These are phyloP conservation scores for Taxidea taxus DNA, from an alignment of 2,113 vertebrate species.

Conservation along the genomic window DNA sequence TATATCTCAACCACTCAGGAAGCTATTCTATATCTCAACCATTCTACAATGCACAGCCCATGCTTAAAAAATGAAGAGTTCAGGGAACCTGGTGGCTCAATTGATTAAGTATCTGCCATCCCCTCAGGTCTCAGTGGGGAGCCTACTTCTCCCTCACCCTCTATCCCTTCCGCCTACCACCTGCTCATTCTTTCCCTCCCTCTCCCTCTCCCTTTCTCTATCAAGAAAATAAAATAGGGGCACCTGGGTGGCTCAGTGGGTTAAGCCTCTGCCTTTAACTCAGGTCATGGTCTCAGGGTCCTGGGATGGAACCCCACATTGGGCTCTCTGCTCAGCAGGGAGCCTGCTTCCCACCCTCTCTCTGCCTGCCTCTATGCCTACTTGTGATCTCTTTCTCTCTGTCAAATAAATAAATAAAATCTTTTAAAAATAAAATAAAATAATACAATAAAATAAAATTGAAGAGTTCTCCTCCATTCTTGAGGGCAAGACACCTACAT, in stretches of 20 bases:
- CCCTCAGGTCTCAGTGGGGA: background rate
- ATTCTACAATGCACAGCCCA: background rate
- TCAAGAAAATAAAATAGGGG: background rate
- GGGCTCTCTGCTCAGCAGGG: no score
- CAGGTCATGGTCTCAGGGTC: no score
- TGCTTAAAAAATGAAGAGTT: no score
- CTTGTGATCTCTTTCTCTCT: background rate
- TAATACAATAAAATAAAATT: background rate
- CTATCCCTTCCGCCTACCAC: background rate
- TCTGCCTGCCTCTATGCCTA: no score
- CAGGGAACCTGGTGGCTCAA: background rate
- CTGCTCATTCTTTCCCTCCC: background rate
- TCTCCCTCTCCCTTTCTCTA: background rate
- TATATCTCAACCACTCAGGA: background rate
- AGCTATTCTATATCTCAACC: background rate
- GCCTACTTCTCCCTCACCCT: background rate
- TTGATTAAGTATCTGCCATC: background rate
- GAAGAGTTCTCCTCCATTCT: background rate
- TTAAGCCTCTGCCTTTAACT: no score
- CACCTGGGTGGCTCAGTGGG: no score
- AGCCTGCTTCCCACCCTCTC: no score
- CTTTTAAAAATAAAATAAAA: background rate
- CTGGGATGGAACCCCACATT: no score
- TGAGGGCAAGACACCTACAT: background rate
- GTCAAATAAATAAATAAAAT: background rate